phyloP scores from a whole-genome alignment of 2,888 invertebrate genomes.

The Trichacis sp. region DNA sequence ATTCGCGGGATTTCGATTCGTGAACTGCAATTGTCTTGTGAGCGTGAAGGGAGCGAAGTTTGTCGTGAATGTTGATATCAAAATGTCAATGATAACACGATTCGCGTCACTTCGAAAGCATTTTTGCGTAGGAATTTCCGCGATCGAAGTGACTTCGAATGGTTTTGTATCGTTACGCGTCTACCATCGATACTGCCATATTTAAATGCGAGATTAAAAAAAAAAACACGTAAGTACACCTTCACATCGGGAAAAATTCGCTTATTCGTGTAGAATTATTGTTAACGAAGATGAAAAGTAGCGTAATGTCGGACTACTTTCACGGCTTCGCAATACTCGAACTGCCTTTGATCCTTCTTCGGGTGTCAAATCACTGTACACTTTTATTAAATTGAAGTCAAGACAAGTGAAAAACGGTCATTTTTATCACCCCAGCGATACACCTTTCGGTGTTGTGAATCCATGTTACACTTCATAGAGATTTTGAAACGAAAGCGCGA shows the following conservation, averaged over 20 bases:
- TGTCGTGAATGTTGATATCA: background rate
- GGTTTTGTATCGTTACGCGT: background rate
- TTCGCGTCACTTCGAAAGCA: background rate
- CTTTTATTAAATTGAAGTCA: background rate
- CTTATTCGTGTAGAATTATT: background rate
- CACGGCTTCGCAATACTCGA: conserved; percentile 1
- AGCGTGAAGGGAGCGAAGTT: background rate
- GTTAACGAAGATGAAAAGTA: background rate
- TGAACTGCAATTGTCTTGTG: background rate
- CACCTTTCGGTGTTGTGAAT: no score
- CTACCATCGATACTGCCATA: conserved; percentile 58
- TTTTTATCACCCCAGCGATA: no score
- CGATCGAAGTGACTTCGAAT: background rate
- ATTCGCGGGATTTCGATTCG: background rate
- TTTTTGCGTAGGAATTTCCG: background rate
- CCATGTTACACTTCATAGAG: background rate
- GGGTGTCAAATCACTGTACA: background rate
- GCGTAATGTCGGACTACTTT: background rate
- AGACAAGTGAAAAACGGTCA: no score
- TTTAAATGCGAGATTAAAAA: conserved; percentile 1
- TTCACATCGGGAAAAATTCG: conserved; percentile 1
- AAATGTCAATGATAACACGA: conserved; percentile 2
- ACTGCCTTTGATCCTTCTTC: conserved; percentile 2
- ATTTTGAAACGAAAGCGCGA: no score
- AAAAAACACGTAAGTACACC: no score